A percentile compares a stretch with the other conserved stretches of the same genome.
These are phyloP conservation scores for Mythimna vitellina DNA, from an alignment of 2,888 invertebrate genomes.

Conservation along the genomic window DNA sequence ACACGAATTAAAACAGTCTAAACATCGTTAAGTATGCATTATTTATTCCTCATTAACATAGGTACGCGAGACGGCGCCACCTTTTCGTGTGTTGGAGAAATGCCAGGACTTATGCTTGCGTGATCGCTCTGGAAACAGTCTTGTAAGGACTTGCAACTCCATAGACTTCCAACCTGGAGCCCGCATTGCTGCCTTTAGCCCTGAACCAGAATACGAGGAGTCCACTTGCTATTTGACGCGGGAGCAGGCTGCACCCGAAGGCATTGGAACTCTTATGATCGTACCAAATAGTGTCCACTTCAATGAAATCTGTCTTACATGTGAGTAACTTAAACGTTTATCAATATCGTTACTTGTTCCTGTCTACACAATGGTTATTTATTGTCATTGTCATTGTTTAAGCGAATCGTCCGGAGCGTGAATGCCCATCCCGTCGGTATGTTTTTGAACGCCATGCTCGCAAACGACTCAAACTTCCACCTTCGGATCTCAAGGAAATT, in stretches of 20 bases:
- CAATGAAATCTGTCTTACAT: conserved; percentile 96
- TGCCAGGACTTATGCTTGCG: conserved; percentile 96
- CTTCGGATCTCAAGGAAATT: conserved; percentile 96
- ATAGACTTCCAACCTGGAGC: conserved; percentile 98
- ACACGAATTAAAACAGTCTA: conserved; percentile 28
- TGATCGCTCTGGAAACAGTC: conserved; percentile 95
- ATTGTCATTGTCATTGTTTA: conserved; percentile 63
- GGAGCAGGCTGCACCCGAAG: conserved; percentile 96
- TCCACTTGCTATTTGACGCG: conserved; percentile 96
- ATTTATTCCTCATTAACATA: conserved; percentile 69
- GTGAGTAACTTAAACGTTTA: conserved; percentile 90
- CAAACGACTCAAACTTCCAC: conserved; percentile 95
- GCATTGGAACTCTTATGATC: conserved; percentile 96
- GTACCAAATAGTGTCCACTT: conserved; percentile 97
- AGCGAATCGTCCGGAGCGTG: conserved; percentile 95
- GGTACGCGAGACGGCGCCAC: conserved; percentile 95
- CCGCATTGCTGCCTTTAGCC: conserved; percentile 95
- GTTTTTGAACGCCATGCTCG: conserved; percentile 97
- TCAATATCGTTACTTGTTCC: conserved; percentile 37
- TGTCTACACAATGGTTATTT: conserved; percentile 34
- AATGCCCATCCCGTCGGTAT: conserved; percentile 96
- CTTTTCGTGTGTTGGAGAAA: conserved; percentile 96
- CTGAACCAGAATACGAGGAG: conserved; percentile 96
- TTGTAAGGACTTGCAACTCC: conserved; percentile 96
- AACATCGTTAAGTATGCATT: conserved; percentile 29